Conservation (phyloP, 2,113 vertebrate species). For the Zapus hudsonius region DNA sequence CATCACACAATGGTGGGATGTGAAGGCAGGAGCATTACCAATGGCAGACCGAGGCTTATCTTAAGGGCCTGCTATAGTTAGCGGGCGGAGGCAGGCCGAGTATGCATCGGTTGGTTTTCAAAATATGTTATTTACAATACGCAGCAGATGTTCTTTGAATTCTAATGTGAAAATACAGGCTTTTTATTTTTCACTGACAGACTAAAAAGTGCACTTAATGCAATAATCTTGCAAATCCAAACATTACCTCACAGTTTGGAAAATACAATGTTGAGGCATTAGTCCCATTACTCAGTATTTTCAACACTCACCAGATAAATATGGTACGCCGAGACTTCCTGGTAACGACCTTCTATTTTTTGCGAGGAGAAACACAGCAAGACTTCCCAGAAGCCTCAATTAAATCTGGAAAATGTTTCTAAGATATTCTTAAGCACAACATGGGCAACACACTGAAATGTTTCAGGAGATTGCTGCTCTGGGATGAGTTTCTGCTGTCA, state of each 20-base stretch:
- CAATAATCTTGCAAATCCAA: constrained; percentile 86
- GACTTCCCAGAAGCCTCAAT: constrained; percentile 82
- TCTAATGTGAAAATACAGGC: constrained; percentile 88
- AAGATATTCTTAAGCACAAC: constrained; percentile 70
- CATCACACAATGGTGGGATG: constrained; percentile 30
- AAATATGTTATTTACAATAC: constrained; percentile 90
- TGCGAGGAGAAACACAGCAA: constrained; percentile 78
- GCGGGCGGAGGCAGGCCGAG: constrained; percentile 83
- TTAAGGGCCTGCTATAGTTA: constrained; percentile 69
- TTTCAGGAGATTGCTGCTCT: constrained; percentile 59
- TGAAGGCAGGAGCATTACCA: not conserved
- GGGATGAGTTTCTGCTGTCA: constrained; percentile 44
- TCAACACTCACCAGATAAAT: constrained; percentile 87
- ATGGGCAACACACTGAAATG: constrained; percentile 62
- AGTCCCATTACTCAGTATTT: constrained; percentile 88
- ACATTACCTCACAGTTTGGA: constrained; percentile 88
- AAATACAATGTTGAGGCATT: constrained; percentile 87
- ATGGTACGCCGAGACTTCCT: constrained; percentile 82
- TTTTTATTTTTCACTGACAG: constrained; percentile 86
- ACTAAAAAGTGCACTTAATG: constrained; percentile 88
- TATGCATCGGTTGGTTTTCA: constrained; percentile 85
- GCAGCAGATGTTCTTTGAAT: constrained; percentile 88
- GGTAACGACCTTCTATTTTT: constrained; percentile 83
- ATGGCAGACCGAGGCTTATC: constrained; percentile 64
- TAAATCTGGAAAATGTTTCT: constrained; percentile 80